Evolutionary conservation across 2,888 invertebrate species (phyloP).

Genomic region (Rotaria macrura): DNA sequence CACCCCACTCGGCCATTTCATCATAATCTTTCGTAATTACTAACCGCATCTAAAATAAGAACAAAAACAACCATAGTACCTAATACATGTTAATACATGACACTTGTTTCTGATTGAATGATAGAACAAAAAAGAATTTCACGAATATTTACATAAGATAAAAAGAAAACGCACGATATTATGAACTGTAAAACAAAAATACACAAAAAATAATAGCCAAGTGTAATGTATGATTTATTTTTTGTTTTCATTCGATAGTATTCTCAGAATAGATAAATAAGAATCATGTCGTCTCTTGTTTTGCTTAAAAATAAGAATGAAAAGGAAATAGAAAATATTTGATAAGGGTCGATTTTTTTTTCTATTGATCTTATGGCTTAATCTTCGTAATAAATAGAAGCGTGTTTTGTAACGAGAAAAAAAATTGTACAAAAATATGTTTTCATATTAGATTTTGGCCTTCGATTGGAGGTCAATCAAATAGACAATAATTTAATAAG

Average conservation of each 20-base stretch:
- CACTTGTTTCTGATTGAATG: too few species aligned
- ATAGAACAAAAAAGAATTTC: not conserved
- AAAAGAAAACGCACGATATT: not conserved
- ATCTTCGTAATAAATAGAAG: too few species aligned
- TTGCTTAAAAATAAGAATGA: not conserved
- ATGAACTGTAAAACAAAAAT: not conserved
- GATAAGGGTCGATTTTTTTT: too few species aligned
- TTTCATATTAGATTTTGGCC: too few species aligned
- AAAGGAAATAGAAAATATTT: too few species aligned
- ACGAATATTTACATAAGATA: not conserved
- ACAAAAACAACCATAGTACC: not conserved
- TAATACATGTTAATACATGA: too few species aligned
- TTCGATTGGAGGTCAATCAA: too few species aligned
- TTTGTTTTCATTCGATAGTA: not conserved
- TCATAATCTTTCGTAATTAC: conserved; percentile 73
- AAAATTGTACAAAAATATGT: too few species aligned
- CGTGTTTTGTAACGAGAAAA: too few species aligned
- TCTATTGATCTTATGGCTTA: too few species aligned
- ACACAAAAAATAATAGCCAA: not conserved
- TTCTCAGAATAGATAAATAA: not conserved
- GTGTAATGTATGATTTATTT: not conserved
- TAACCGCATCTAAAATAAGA: conserved; percentile 62
- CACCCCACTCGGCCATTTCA: conserved; percentile 83
- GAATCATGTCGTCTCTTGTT: not conserved
- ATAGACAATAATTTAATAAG: too few species aligned